A percentile compares a stretch with the other conserved stretches of the same genome.
Conservation (phyloP, 1,140 invertebrate species). For the Macrotrachela quadricornifera region DNA sequence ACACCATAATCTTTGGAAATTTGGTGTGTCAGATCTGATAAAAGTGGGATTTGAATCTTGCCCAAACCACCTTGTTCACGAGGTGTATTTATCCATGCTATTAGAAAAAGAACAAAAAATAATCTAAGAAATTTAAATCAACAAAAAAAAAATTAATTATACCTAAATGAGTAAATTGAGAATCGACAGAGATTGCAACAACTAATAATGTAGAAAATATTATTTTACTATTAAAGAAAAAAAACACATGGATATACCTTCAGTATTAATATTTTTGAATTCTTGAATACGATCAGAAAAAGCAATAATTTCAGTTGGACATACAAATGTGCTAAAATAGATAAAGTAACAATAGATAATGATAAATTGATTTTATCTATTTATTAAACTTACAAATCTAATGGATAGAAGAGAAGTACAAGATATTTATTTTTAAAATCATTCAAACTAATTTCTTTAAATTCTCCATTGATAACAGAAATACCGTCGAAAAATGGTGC, state of each 20-base stretch:
- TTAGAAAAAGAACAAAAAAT: background rate
- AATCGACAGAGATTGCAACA: conserved; percentile 75
- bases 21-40: conserved; percentile 71
- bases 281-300: conserved; percentile 73
- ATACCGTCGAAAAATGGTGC: conserved; percentile 53
- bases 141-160: conserved; percentile 42
- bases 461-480: conserved; percentile 73
- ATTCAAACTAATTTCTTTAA: conserved; percentile 59
- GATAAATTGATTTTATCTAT: background rate
- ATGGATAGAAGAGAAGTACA: conserved; percentile 86
- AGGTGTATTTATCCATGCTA: conserved; percentile 52
- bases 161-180: conserved; percentile 77
- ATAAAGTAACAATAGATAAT: background rate
- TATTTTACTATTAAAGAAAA: too few relatives aligned
- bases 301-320: conserved; percentile 81
- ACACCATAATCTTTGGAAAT: conserved; percentile 68
- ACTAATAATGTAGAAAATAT: conserved; percentile 21
- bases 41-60: conserved; percentile 62
- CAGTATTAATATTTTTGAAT: conserved; percentile 61
- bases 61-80: conserved; percentile 69
- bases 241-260: conserved; percentile 24
- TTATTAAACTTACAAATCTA: conserved; percentile 68
- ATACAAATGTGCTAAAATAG: conserved; percentile 64
- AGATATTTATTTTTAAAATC: conserved; percentile 83
- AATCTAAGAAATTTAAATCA: too few relatives aligned